A percentile compares a stretch with the other conserved stretches of the same genome.
These are phyloP conservation scores for Cheilosia vulpina DNA, from an alignment of 2,888 invertebrate genomes.

Conservation along the genomic window DNA sequence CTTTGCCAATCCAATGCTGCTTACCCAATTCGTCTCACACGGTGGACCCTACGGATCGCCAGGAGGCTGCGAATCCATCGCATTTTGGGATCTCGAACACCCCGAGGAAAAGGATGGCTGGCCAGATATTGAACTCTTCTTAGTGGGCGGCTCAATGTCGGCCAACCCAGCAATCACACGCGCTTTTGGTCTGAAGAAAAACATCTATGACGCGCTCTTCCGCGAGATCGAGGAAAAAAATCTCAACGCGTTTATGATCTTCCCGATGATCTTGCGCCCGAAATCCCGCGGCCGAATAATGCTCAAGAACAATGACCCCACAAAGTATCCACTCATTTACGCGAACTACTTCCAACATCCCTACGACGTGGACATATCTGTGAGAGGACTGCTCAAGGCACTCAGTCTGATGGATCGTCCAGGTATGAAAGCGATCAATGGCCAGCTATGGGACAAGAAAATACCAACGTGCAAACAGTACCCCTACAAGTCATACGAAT, in stretches of 20 bases:
- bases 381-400: slow-evolving; percentile 86
- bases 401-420: slow-evolving; percentile 84
- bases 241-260: slow-evolving; percentile 85
- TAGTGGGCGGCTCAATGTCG: slow-evolving; percentile 85
- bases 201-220: slow-evolving; percentile 83
- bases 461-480: slow-evolving; percentile 86
- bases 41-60: slow-evolving; percentile 84
- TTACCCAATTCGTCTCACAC: slow-evolving; percentile 79
- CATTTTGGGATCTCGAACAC: slow-evolving; percentile 86
- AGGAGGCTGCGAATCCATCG: slow-evolving; percentile 87
- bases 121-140: slow-evolving; percentile 89
- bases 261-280: slow-evolving; percentile 88
- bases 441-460: slow-evolving; percentile 84
- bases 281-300: slow-evolving; percentile 88
- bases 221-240: slow-evolving; percentile 81
- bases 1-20: slow-evolving; percentile 79
- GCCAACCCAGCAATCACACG: slow-evolving; percentile 82
- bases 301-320: slow-evolving; percentile 87
- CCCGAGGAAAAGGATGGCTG: slow-evolving; percentile 84
- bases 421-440: slow-evolving; percentile 85
- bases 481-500: slow-evolving; percentile 85
- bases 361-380: slow-evolving; percentile 86
- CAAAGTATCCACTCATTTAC: slow-evolving; percentile 87
- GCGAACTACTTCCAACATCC: slow-evolving; percentile 88
- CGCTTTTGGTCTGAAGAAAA: slow-evolving; percentile 84